Percentiles rank a stretch among this genome's conserved stretches.
Conservation (phyloP, 2,113 vertebrate species). For the Hippocampus guttulatus region DNA sequence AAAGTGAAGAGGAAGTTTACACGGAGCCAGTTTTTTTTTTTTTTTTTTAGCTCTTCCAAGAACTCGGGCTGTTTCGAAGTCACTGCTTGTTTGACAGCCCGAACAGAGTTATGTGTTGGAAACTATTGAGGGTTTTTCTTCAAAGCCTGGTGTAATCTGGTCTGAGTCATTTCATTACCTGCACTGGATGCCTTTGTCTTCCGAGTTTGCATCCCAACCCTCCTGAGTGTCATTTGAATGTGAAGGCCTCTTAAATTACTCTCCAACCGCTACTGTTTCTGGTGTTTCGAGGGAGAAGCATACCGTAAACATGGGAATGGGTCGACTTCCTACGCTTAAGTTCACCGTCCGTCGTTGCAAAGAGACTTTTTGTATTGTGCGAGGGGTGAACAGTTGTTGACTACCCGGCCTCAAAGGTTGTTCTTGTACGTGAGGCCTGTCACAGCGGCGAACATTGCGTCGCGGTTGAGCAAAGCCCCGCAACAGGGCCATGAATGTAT, state of each 20-base stretch:
- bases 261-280: neutral
- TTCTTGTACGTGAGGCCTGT: constrained; percentile 29
- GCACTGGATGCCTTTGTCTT: neutral
- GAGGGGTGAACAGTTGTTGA: constrained; percentile 32
- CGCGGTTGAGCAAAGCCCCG: constrained; percentile 55
- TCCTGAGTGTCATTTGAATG: neutral
- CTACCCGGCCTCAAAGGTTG: constrained; percentile 25
- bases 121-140: constrained; percentile 6
- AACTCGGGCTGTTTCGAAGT: constrained; percentile 36
- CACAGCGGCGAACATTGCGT: constrained; percentile 46
- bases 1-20: constrained; percentile 29
- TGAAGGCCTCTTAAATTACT: neutral
- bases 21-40: constrained; percentile 6
- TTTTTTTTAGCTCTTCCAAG: constrained; percentile 13
- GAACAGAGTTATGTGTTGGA: neutral
- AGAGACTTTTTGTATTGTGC: constrained; percentile 7
- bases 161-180: constrained; percentile 2
- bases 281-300: neutral
- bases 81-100: constrained; percentile 23
- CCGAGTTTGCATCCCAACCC: neutral
- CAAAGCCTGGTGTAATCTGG: neutral
- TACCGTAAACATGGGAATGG: constrained; percentile 1
- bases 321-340: neutral
- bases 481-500: constrained; percentile 56
- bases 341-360: constrained; percentile 9